A percentile compares a stretch with the other conserved stretches of the same genome.
These are phyloP conservation scores for Pituophis catenifer DNA, from an alignment of 2,113 vertebrate genomes.

Conservation along the genomic window DNA sequence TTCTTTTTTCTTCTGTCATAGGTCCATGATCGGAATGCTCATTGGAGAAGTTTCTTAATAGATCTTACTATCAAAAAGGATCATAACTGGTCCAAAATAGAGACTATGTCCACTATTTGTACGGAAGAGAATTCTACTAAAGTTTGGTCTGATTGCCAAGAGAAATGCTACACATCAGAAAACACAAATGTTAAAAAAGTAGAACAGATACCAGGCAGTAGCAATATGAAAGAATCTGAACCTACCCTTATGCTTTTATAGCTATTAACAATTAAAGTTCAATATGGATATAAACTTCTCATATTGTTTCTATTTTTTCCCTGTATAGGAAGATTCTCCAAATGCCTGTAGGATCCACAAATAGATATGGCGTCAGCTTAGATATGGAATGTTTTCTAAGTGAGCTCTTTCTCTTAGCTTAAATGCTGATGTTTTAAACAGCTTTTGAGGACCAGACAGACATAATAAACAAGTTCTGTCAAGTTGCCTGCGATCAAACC, in stretches of 20 bases:
- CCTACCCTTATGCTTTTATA: background rate
- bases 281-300: background rate
- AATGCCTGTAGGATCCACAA: background rate
- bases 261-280: rapidly evolving
- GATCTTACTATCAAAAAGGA: conserved; percentile 66
- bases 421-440: background rate
- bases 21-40: conserved; percentile 65
- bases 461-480: background rate
- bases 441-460: background rate
- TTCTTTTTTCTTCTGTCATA: background rate
- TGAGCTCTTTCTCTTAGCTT: background rate
- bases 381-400: background rate
- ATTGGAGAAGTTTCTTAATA: conserved; percentile 68
- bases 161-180: conserved; percentile 28
- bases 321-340: background rate
- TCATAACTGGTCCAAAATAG: conserved; percentile 70
- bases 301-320: background rate
- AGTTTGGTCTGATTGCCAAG: background rate
- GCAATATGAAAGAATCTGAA: rapidly evolving
- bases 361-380: background rate
- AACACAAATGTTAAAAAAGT: background rate
- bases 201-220: background rate
- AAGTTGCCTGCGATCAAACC: background rate
- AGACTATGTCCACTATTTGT: background rate
- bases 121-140: rapidly evolving